A percentile compares a stretch with the other conserved stretches of the same genome.
These are phyloP conservation scores for Florisuga fusca DNA, from an alignment of 2,797 vertebrate genomes.

Conservation along the genomic window DNA sequence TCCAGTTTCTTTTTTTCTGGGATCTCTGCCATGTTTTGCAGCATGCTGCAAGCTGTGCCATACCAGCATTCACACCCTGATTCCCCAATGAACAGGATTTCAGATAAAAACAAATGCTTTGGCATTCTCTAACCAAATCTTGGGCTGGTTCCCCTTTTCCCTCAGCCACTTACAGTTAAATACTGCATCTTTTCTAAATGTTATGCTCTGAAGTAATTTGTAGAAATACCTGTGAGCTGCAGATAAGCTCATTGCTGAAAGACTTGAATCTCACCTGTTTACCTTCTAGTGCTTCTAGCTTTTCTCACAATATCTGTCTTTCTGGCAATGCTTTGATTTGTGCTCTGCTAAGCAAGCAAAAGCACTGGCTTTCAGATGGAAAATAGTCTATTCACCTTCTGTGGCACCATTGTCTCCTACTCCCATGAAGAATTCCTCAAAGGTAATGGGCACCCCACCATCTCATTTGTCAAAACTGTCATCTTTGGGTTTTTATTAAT, in stretches of 20 bases:
- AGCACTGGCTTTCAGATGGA: not conserved
- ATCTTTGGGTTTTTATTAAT: not conserved
- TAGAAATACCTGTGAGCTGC: not conserved
- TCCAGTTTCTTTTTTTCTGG: not conserved
- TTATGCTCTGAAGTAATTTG: not conserved
- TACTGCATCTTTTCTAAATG: not conserved
- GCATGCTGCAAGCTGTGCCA: not conserved
- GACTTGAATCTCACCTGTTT: not conserved
- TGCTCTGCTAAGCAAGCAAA: not conserved
- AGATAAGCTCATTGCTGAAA: not conserved
- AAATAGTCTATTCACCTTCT: not conserved
- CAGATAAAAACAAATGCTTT: not conserved
- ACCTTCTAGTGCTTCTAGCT: not conserved
- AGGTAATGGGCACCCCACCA: not conserved
- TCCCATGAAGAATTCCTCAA: not conserved
- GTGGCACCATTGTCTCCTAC: not conserved
- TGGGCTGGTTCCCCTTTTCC: not conserved
- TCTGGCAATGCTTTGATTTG: not conserved
- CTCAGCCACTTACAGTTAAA: not conserved
- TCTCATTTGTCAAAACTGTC: not conserved
- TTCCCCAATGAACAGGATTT: not conserved
- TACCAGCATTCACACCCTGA: not conserved
- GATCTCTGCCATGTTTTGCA: not conserved
- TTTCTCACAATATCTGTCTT: not conserved
- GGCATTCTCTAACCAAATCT: not conserved